phyloP scores from a whole-genome alignment of 2,113 vertebrate genomes.

The Glaucidium brasilianum region DNA sequence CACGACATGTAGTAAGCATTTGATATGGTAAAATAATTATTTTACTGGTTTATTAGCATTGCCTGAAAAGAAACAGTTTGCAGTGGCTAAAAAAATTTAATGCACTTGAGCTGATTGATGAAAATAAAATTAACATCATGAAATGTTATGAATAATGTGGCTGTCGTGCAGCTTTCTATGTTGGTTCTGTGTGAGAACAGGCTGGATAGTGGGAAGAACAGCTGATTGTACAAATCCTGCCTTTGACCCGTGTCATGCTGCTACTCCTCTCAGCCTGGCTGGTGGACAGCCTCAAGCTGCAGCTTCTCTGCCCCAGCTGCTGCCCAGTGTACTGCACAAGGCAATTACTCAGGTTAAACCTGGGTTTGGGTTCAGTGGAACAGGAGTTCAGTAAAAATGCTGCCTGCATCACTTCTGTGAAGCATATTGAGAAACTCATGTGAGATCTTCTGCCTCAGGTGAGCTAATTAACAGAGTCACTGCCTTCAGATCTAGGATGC shows the following conservation, averaged over 20 bases:
- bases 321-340: background rate
- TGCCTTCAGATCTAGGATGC: background rate
- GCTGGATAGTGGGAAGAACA: background rate
- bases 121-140: background rate
- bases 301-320: background rate
- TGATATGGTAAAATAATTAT: background rate
- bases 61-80: background rate
- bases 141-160: background rate
- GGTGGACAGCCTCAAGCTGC: accelerated
- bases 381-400: background rate
- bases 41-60: background rate
- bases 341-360: background rate
- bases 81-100: background rate
- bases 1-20: background rate
- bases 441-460: background rate
- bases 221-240: background rate
- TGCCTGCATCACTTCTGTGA: background rate
- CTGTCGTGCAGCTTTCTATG: background rate
- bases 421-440: background rate
- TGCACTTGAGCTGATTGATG: background rate
- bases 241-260: background rate
- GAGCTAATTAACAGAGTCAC: background rate
- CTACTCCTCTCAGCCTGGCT: background rate
- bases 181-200: background rate
- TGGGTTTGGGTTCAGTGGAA: background rate